Base-by-base conservation (phyloP, 2,797 vertebrate species). In the Myiotriccus ornatus region DNA sequence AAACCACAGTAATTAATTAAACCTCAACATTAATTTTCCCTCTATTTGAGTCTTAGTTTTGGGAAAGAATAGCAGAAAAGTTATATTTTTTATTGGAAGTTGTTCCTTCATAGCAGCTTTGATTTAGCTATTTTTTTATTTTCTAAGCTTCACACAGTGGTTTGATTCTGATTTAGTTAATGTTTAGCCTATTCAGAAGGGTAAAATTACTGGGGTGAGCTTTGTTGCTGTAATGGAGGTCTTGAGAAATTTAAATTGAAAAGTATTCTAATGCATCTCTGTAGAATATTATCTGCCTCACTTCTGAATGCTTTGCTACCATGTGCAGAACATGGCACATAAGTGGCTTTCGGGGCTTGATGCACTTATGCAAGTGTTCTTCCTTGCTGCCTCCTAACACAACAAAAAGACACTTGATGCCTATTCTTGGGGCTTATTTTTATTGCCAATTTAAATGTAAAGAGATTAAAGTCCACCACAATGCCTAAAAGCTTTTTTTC, bases 201-300 rank as follows among this genome's bases (percentile, higher is more conserved):
- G 94, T 94, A 80, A 96, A 94, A 96, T 97, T 95, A 97, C 90
- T 77, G 64, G 56, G 81, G 74, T 96, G 71, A 95, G 74, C 64
- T 90, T 95, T 95, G 91, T 93, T 96, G 77, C 87, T 80, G 63
- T 90, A 94, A 89, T 87, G 85, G 87, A 96, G 70, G 67, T 93
- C 94, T 97, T 96, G 95, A 95, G 93, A 94, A 97, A 96, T 94
- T 95, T 91, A 96, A 95, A 94, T 95, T 95, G 95, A 90, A 88
- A 94, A 95, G 60, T 67, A 93, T 93, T 95, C 56, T 96, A 96
- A 96, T 95, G 96, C 43, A 87, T 96, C 96, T 97, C 96, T 74
- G 78, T 82, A 93, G 95, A 94, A 77, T 88, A 96, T 93, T 89
- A 79, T 93, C 83, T 93, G 63, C 70, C 77, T 96, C 43, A 46